These are phyloP conservation scores for Drosophila bocqueti DNA, from an alignment of 1,140 invertebrate species.

Conservation along the genomic window DNA sequence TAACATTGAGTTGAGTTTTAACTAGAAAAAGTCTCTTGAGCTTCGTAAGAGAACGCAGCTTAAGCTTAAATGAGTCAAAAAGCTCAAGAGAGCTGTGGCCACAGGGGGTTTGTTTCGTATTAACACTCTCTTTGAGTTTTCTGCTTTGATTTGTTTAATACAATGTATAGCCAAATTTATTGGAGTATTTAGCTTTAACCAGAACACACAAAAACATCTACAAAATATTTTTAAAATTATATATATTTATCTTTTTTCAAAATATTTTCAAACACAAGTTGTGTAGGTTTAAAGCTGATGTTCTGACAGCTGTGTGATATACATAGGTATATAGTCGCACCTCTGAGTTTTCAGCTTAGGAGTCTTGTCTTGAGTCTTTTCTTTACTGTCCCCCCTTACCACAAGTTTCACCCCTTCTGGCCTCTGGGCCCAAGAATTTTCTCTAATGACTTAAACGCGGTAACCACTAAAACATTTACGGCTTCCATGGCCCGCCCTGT, in stretches of 20 bases:
- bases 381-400: background rate
- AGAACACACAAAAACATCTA: background rate
- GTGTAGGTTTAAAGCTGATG: background rate
- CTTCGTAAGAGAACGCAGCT: slow-evolving; percentile 1
- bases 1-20: background rate
- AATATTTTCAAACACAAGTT: background rate
- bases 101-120: slow-evolving; percentile 1
- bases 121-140: background rate
- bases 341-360: background rate
- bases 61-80: background rate
- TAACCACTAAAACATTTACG: slow-evolving; percentile 82
- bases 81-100: slow-evolving; percentile 16
- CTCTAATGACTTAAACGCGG: slow-evolving; percentile 81
- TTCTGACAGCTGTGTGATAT: background rate
- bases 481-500: slow-evolving; percentile 43
- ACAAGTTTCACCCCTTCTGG: slow-evolving; percentile 25
- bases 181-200: background rate
- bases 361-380: background rate
- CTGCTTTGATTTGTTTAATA: background rate
- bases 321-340: background rate
- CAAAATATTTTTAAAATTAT: too few relatives aligned
- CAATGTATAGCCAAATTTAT: background rate
- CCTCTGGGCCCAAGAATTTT: slow-evolving; percentile 69
- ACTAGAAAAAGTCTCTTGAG: slow-evolving; percentile 8
- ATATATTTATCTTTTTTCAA: too few relatives aligned